Base-by-base conservation (phyloP, 2,113 vertebrate species). In the Nyctibius bracteatus region DNA sequence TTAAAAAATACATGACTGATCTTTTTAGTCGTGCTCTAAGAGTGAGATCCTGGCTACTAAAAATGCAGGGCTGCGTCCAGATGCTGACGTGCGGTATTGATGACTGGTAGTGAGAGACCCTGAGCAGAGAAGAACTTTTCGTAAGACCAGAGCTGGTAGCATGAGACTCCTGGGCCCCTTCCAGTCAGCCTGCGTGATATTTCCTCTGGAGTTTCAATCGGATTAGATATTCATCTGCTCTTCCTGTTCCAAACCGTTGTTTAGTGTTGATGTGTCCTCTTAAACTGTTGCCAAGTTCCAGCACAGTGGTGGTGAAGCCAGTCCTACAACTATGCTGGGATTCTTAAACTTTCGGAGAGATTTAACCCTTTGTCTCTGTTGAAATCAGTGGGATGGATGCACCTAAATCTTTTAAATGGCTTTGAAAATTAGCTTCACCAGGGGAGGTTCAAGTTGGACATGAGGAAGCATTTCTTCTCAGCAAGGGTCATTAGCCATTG, bases 201-300 rank as follows among this genome's bases (percentile, higher is more conserved):
- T 95, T 92, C 88, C 96, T 96, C 80, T 92, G 96, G 22, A 96
- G 86, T 79, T 97, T 89, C 91, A 86, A 28, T 92, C 1, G 35
- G 80, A 87, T 97, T 92, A 96, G 94, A 94, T 92, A 91, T 66
- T 94, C 91, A 94, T 97, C 96, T 96, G 81, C 95, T 91, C 94
- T 94, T 96, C 95, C 96, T 96, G 86, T 94, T 94, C 96, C 96
- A 95, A 92, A 81, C 91, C 63, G 57, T 92, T 95, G 96, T 92
- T 96, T 87, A 91, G 96, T 77, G 96, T 95, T 96, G 96, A 93
- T 96, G 95, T 95, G 96, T 96, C 95, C 92, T 93, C 96, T 88
- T 66, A 86, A 81, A 63, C 33, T 3, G 5, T n/a, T 93, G 94
- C 96, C 94, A 97, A 88, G 68, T 94, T 95, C 91, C 94, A 95